A percentile compares a stretch with the other conserved stretches of the same genome.
Conservation (phyloP, 2,888 invertebrate species). For the Rambutsinella grinnellia region DNA sequence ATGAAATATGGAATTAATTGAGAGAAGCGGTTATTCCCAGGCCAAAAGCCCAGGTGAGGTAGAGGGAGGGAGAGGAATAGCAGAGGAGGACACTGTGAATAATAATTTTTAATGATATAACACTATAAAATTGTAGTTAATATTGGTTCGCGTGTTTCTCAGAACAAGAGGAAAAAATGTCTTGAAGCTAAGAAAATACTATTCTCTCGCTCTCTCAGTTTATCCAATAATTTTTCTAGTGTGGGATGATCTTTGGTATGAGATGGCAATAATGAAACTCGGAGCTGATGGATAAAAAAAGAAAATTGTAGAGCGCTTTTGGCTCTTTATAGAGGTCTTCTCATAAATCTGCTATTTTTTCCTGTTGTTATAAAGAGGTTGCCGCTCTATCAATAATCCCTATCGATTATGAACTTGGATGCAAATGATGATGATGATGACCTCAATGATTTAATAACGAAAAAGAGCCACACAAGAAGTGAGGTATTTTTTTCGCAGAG, state of each 20-base stretch:
- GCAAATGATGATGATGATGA: not conserved
- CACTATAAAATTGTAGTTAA: not conserved
- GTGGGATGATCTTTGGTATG: too few species aligned
- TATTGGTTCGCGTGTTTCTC: conserved; percentile 44
- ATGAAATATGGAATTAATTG: not conserved
- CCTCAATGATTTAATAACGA: not conserved
- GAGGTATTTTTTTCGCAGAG: too few species aligned
- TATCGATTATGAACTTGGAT: not conserved
- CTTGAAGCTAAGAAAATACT: conserved; percentile 6
- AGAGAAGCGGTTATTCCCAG: conserved; percentile 49
- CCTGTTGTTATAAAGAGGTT: not conserved
- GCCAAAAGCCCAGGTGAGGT: conserved; percentile 10
- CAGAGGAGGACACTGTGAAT: conserved; percentile 16
- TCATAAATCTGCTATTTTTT: not conserved
- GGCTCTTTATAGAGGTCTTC: not conserved
- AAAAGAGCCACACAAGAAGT: not conserved
- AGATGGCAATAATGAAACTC: not conserved
- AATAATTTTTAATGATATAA: not conserved
- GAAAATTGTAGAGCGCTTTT: not conserved
- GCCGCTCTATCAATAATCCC: not conserved
- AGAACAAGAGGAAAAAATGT: conserved; percentile 28
- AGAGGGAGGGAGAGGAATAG: not conserved
- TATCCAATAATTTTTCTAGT: too few species aligned
- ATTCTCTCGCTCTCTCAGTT: too few species aligned
- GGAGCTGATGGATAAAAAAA: not conserved